Evolutionary conservation across 2,113 vertebrate genomes (phyloP).

Genomic region (Panthera leo): DNA sequence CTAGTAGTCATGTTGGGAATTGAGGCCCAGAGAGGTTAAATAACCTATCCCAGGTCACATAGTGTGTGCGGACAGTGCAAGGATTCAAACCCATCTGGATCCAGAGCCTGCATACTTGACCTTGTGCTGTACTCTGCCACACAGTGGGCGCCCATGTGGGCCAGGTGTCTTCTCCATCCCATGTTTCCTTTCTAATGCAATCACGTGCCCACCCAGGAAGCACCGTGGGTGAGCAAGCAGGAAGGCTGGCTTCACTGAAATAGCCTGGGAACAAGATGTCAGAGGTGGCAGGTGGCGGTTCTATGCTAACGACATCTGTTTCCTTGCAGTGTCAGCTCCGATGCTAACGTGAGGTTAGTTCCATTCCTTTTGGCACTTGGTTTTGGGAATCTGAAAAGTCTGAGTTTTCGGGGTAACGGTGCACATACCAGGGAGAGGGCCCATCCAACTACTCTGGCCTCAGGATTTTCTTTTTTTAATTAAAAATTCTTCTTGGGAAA

Average conservation of each 20-base stretch:
- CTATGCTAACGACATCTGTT: background rate
- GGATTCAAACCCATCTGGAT: background rate
- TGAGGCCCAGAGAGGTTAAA: background rate
- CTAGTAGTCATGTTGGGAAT: background rate
- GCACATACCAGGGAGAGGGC: background rate
- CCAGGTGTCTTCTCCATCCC: background rate
- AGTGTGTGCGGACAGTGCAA: background rate
- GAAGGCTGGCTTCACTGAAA: background rate
- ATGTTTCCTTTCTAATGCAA: background rate
- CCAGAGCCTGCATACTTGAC: background rate
- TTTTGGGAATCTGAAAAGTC: background rate
- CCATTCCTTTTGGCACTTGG: background rate
- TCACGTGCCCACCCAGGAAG: rapidly evolving
- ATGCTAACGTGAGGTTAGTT: background rate
- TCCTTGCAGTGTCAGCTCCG: background rate
- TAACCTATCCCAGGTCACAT: background rate
- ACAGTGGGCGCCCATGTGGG: background rate
- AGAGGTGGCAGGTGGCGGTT: background rate
- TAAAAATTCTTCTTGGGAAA: background rate
- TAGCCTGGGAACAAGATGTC: background rate
- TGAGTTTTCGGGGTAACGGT: background rate
- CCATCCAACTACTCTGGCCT: background rate
- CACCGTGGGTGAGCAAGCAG: background rate
- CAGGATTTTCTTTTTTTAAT: constrained; percentile 32
- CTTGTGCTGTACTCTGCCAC: rapidly evolving